Evolutionary conservation across 1,140 invertebrate genomes (phyloP), one percentile per base, ranked within the genome.

Genomic region (Sarcophaga bullata): DNA sequence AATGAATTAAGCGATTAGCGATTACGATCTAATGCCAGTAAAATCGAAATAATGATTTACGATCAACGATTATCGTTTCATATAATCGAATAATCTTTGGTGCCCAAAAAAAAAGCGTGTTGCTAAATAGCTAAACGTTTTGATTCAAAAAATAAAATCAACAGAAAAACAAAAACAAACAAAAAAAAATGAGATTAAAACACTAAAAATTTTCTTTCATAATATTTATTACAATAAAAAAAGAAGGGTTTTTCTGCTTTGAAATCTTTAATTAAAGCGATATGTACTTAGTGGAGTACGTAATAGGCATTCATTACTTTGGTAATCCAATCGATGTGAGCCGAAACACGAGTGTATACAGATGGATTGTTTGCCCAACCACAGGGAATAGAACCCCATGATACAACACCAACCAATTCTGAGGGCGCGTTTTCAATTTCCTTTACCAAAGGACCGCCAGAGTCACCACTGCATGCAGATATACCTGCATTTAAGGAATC

Each of bases 311-410:
- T 19, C 17, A 68, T 68, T 8, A 68, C 10, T 68, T 68, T 68
- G 10, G 8, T 17, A 68, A 68, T 25, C 62, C 62, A 68, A 25
- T 68, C 62, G 17, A 68, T 10, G 19, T 68, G 19, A 1, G 62
- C 62, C 10, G 17, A 68, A 68, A 68, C 62, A 68, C 62, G 62
- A 4, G 62, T 68, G 10, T 68, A 68, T 68, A 68, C 62, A 0
- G 62, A 68, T 3, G 62, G 62, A 4, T 17, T 19, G 17, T 68
- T 68, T 7, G 17, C 17, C 7, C 17, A 8, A 68, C 62, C 93
- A 83, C 95, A 95, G 78, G 95, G 95, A 6, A 92, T 91, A 46
- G 93, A 89, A 8, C 95, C 95, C 94, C 94, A 96, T 1, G 95
- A 95, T 0, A 95, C 95, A 37, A 95, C 90, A 17, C 95, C 95